A percentile compares a stretch with the other conserved stretches of the same genome.
Conservation (phyloP, 2,113 vertebrate species). For the Chionomys nivalis region DNA sequence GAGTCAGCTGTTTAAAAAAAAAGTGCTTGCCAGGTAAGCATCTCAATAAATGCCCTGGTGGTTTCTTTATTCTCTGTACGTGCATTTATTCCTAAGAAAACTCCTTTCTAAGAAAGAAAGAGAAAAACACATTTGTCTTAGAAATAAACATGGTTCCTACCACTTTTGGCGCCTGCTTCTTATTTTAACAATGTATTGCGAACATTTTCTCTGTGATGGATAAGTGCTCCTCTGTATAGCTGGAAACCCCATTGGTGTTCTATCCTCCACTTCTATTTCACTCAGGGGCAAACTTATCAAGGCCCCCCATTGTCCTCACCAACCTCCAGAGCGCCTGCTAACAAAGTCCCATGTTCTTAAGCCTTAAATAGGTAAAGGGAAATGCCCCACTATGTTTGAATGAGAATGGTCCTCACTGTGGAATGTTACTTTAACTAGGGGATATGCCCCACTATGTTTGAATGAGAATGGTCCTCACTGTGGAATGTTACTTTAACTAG, state of each 20-base stretch:
- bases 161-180: not conserved
- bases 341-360: not conserved
- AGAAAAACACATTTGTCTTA: not conserved
- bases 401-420: not conserved
- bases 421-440: not conserved
- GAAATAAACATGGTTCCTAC: not conserved
- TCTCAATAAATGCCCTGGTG: not conserved
- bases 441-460: not conserved
- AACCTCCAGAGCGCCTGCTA: not conserved
- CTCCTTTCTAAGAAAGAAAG: slow-evolving; percentile 1
- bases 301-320: not conserved
- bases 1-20: not conserved
- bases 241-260: not conserved
- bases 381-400: not conserved
- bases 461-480: not conserved
- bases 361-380: not conserved
- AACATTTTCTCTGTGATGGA: not conserved
- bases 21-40: not conserved
- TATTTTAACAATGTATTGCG: not conserved
- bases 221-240: not conserved
- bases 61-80: not conserved
- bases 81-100: slow-evolving; percentile 32
- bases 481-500: not conserved
- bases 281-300: not conserved
- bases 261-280: not conserved